phyloP scores from a whole-genome alignment of 2,113 vertebrate species.

The Megaceryle maxima region DNA sequence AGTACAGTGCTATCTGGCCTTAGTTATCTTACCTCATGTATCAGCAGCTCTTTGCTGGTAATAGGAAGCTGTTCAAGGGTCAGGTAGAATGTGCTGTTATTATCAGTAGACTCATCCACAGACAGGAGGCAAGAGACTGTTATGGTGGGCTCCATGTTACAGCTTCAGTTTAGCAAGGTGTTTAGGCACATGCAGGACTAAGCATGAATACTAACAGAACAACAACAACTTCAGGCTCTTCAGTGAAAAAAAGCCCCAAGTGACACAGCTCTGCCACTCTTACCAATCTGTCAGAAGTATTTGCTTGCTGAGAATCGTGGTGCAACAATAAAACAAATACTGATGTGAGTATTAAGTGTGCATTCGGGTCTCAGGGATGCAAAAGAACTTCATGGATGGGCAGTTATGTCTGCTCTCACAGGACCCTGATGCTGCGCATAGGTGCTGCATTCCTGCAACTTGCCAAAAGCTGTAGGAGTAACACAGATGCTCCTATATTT shows the following conservation, averaged over 20 bases:
- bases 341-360: background rate
- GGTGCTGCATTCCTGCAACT: constrained; percentile 1
- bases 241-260: background rate
- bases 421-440: background rate
- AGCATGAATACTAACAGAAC: background rate
- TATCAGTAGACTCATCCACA: background rate
- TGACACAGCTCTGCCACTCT: background rate
- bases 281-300: background rate
- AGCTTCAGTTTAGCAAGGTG: background rate
- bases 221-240: background rate
- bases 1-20: background rate
- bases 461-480: constrained; percentile 30
- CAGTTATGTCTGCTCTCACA: background rate
- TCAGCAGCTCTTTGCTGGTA: background rate
- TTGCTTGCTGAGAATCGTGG: background rate
- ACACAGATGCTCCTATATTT: constrained; percentile 39
- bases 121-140: background rate
- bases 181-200: background rate
- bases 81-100: background rate
- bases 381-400: background rate
- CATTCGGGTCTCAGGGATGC: background rate
- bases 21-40: background rate
- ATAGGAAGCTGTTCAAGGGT: background rate
- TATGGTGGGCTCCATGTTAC: background rate
- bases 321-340: background rate